Evolutionary conservation across 2,888 invertebrate genomes (phyloP), one percentile per base, ranked within the genome.

Genomic region (Rhagonycha lutea): DNA sequence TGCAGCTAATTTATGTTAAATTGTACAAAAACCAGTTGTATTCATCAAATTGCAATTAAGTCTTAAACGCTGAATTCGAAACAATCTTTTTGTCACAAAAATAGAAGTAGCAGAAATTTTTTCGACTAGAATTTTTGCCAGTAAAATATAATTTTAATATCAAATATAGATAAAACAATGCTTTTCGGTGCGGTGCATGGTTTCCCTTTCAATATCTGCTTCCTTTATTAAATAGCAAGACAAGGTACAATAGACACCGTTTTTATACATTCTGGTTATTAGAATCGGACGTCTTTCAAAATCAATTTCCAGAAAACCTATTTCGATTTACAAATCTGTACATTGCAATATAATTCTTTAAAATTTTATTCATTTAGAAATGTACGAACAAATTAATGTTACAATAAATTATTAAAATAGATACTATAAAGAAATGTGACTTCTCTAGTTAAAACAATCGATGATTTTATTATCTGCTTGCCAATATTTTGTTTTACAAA

Each of bases 1-100:
- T 65, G 70, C 69, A 71, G 73, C 62, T 74, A 74, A 74, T 71
- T 77, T 69, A 70, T 70, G 60, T 65, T 75, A 75, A 75, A 75
- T 71, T 72, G 68, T 61, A 61, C 65, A 70, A 70, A 74, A 70
- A 60, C 60, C 12, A 24, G 60, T 24, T 60, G 14, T 67, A 47
- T 65, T 68, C 60, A 14, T 72, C n/a, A 23, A 67, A 14, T 24
- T 62, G 63, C 7, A 47, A 47, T 47, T 47, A 61, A 29, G 70
- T 62, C 62, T 28, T 60, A 18, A 14, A 62, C 29, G 29, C 14
- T 70, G 12, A 71, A 63, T 14, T 60, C n/a, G n/a, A 26, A 72
- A 28, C 28, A 28, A 28, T 28, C 26, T 72, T 18, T 61, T n/a
- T 71, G 11, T 65, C 14, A 23, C 24, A 65, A 26, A 10, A 26